Conservation (phyloP, 1,140 invertebrate species). For the Drosophila pseudoananassae region DNA sequence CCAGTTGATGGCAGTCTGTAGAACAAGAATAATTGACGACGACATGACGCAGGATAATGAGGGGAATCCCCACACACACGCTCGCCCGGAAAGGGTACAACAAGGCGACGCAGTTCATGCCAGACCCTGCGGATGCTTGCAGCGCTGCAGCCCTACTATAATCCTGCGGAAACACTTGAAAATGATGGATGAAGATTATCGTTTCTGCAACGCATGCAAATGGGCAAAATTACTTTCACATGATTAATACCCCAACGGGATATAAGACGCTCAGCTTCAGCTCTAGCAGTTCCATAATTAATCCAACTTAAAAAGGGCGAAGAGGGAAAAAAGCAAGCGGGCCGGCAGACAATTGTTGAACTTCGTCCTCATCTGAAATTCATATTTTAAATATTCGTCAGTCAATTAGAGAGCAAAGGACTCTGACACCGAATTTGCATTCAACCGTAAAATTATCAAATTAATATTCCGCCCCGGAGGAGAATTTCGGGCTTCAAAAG, state of each 20-base stretch:
- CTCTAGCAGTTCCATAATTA: conserved; percentile 46
- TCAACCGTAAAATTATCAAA: conserved; percentile 79
- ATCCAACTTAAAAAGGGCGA: conserved; percentile 21
- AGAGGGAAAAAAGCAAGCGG: conserved; percentile 10
- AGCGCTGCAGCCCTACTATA: conserved; percentile 35
- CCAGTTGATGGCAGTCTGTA: conserved; percentile 42
- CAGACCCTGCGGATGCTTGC: conserved; percentile 28
- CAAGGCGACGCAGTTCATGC: conserved; percentile 49
- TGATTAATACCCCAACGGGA: conserved; percentile 68
- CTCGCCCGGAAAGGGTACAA: conserved; percentile 30
- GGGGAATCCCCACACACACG: conserved; percentile 41
- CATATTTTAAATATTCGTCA: conserved; percentile 80
- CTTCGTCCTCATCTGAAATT: conserved; percentile 79
- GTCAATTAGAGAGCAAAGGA: conserved; percentile 77
- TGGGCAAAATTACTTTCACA: conserved; percentile 79
- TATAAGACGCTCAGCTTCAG: conserved; percentile 17
- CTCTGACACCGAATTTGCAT: conserved; percentile 79
- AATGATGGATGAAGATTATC: conserved; percentile 82
- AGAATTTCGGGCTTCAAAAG: not conserved
- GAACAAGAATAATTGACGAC: conserved; percentile 77
- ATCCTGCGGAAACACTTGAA: conserved; percentile 79
- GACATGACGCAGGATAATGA: conserved; percentile 71
- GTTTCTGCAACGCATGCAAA: conserved; percentile 80
- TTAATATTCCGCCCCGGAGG: conserved; percentile 66
- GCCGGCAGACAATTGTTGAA: conserved; percentile 38